Evolutionary conservation across 92 coral and sea anemone genomes (phyloP), one percentile per base, ranked within the genome.

Genomic region (Siderastrea siderea): DNA sequence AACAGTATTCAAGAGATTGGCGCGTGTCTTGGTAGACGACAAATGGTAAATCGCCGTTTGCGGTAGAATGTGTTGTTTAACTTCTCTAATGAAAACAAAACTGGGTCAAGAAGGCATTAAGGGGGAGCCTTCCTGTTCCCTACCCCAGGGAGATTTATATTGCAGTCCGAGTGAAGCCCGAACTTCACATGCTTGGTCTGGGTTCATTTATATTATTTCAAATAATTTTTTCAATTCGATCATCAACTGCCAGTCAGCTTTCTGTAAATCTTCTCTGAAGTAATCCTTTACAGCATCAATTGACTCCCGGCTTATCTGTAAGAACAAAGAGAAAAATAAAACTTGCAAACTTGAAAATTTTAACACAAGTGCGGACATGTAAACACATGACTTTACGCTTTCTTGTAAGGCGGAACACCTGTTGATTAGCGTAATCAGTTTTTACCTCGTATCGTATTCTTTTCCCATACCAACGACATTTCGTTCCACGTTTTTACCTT

Each of bases 201-300:
- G 3, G 59, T 15, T 9, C 68, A 78, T 91, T 75, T 92, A 97
- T 74, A 97, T 68, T 66, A 97, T 97, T 89, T 95, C 90, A 92
- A 97, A 95, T 54, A 92, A 82, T 64, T 95, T 97, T 83, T 97
- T 97, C 55, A 97, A 85, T 86, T 97, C 99, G 63, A 97, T 95
- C 99, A 97, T 97, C 47, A 97, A 85, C 88, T 97, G 99, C 99
- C 99, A 97, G 88, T 97, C 99, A 61, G 90, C 80, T 84, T 94
- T 97, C 81, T 97, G 99, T 59, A 97, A 82, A 68, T 97, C 99
- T 26, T 97, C 99, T 84, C 99, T 90, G 94, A 97, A 97, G 87
- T 97, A 97, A 2, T 97, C 92, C 79, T 97, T 97, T 6, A 97
- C 98, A 57, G 98, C 99, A 67, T 97, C 98, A 48, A 97, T 97